phyloP scores from a whole-genome alignment of 1,140 invertebrate species.

The Diorhabda sublineata region DNA sequence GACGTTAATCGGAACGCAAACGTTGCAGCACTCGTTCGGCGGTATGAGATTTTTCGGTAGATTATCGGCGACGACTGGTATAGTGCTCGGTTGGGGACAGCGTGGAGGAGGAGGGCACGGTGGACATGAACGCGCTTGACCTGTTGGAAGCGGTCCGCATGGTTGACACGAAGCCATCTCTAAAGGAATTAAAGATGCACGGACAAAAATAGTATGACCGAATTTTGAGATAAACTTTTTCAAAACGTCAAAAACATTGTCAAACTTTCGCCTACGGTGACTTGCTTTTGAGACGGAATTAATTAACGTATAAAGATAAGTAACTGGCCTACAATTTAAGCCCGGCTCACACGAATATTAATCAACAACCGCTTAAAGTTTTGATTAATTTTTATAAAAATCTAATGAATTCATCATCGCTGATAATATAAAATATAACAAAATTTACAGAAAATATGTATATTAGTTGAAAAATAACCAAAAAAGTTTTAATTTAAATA shows the following conservation, averaged over 20 bases:
- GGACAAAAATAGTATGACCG: slow-evolving; percentile 18
- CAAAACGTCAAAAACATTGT: slow-evolving; percentile 18
- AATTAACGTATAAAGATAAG: too few relatives aligned
- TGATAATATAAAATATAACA: too few relatives aligned
- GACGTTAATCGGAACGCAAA: slow-evolving; percentile 32
- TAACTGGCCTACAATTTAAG: too few relatives aligned
- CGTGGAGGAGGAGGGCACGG: slow-evolving; percentile 19
- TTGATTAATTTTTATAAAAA: too few relatives aligned
- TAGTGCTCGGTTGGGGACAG: slow-evolving; percentile 18
- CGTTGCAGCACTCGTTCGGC: slow-evolving; percentile 29
- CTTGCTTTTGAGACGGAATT: too few relatives aligned
- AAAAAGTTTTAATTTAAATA: too few relatives aligned
- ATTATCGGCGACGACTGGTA: slow-evolving; percentile 28
- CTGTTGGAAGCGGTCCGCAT: slow-evolving; percentile 20
- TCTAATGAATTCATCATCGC: too few relatives aligned
- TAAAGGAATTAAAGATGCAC: neutral
- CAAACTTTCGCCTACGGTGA: neutral
- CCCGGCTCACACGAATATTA: too few relatives aligned
- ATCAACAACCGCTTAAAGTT: too few relatives aligned
- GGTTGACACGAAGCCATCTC: slow-evolving; percentile 29
- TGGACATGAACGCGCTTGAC: slow-evolving; percentile 9
- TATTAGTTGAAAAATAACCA: too few relatives aligned
- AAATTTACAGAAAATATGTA: too few relatives aligned
- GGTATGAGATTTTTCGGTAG: slow-evolving; percentile 27
- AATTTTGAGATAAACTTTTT: slow-evolving; percentile 22